Base-by-base conservation (phyloP, 2,888 invertebrate species). In the Alcis repandata region DNA sequence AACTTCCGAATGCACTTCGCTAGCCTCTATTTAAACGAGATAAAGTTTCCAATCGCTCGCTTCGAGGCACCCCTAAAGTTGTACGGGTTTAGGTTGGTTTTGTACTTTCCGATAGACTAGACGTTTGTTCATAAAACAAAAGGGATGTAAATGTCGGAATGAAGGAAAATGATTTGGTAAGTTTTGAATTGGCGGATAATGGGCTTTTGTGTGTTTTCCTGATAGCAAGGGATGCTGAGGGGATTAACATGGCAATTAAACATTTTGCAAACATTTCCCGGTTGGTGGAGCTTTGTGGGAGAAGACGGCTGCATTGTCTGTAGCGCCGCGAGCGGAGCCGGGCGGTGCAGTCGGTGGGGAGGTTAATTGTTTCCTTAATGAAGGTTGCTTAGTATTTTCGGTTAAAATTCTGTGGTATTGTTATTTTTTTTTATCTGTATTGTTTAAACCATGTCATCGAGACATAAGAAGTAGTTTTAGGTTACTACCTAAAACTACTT, bases 71-170 rank as follows among this genome's bases (percentile, higher is more conserved):
- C 9, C 11, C 13, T 46, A 71, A 72, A 38, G 62, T 78, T 61
- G 79, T 71, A 58, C 49, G 63, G 74, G 77, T 78, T 84, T 80
- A 79, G 82, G 80, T 84, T 80, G 88, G 88, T 88, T 87, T 85
- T 84, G 86, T 86, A 82, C 82, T 85, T 80, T 79, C 69, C 80
- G 74, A 86, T 86, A 81, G 84, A 83, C 84, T 86, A 80, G 77
- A 77, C 76, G 79, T 81, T 78, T 82, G 84, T 85, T 85, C 86
- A 85, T 87, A 85, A 84, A 88, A 90, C 87, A 87, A 84, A 86
- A 85, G 79, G 80, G 79, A 72, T 70, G 71, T 72, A 68, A 67
- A 68, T 69, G 62, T 65, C 53, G 62, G 58, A 64, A 64, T 67
- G 67, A 71, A 67, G 62, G 62, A 60, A 69, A 69, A 71, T 69